Conservation (phyloP, 2,113 vertebrate genomes). For the Oxyruncus cristatus region DNA sequence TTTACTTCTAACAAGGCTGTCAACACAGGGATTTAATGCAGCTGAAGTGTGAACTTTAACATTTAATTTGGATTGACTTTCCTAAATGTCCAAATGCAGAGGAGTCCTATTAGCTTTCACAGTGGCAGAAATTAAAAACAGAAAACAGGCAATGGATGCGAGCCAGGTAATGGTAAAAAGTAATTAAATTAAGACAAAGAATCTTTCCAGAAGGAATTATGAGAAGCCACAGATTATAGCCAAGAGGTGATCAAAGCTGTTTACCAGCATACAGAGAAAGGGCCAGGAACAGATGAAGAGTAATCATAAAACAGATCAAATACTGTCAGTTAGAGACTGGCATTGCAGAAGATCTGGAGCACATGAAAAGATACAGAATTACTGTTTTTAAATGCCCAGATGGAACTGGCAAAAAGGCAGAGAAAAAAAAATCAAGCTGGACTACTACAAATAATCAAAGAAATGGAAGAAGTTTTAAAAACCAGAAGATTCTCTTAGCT, state of each 20-base stretch:
- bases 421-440: background rate
- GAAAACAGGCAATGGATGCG: slow-evolving; percentile 26
- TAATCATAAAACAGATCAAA: slow-evolving; percentile 53
- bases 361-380: background rate
- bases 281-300: slow-evolving; percentile 54
- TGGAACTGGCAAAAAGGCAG: background rate
- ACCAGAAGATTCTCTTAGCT: background rate
- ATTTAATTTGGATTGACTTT: slow-evolving; percentile 61
- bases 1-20: slow-evolving; percentile 30
- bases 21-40: slow-evolving; percentile 26
- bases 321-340: slow-evolving; percentile 18
- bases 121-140: slow-evolving; percentile 50
- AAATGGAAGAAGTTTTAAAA: background rate
- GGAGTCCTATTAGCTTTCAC: slow-evolving; percentile 14
- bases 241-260: slow-evolving; percentile 34
- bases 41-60: slow-evolving; percentile 39
- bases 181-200: slow-evolving; percentile 61
- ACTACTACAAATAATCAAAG: background rate
- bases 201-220: slow-evolving; percentile 53
- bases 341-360: slow-evolving; percentile 17
- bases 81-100: slow-evolving; percentile 19
- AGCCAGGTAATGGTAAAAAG: slow-evolving; percentile 46
- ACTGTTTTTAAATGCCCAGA: slow-evolving; percentile 42
- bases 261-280: background rate
- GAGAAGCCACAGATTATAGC: slow-evolving; percentile 34